Percentiles rank a stretch among this genome's conserved stretches.
phyloP scores from a whole-genome alignment of 2,888 invertebrate species.

The Erannis defoliaria region DNA sequence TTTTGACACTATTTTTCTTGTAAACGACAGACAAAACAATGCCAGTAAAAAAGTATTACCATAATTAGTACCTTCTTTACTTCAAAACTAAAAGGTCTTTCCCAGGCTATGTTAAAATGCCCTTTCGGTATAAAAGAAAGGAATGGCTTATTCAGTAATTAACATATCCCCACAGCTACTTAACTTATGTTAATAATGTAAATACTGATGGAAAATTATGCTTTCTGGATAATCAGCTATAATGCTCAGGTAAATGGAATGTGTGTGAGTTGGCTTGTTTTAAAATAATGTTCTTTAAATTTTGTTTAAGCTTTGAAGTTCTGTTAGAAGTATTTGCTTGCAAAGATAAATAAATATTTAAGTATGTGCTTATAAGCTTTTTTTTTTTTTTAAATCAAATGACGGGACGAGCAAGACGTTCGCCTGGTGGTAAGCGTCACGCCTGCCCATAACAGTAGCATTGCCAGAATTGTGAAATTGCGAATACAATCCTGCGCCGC shows the following conservation, averaged over 20 bases:
- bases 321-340: background rate
- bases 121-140: constrained; percentile 36
- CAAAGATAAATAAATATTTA: too few relatives aligned
- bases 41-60: background rate
- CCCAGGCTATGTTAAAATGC: constrained; percentile 26
- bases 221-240: constrained; percentile 35
- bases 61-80: constrained; percentile 36
- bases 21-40: background rate
- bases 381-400: too few relatives aligned
- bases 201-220: constrained; percentile 41
- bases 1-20: background rate
- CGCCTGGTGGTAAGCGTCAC: too few relatives aligned
- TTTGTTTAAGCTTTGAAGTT: background rate
- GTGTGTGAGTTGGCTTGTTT: constrained; percentile 7
- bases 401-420: too few relatives aligned
- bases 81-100: constrained; percentile 2
- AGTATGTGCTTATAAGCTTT: too few relatives aligned
- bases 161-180: constrained; percentile 44
- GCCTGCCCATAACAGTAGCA: too few relatives aligned
- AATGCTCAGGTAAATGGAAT: constrained; percentile 30
- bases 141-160: constrained; percentile 43
- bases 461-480: too few relatives aligned
- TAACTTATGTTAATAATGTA: constrained; percentile 44
- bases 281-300: background rate
- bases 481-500: too few relatives aligned